These are phyloP conservation scores for Amblyornis subalaris DNA, from an alignment of 2,113 vertebrate genomes.

Conservation along the genomic window DNA sequence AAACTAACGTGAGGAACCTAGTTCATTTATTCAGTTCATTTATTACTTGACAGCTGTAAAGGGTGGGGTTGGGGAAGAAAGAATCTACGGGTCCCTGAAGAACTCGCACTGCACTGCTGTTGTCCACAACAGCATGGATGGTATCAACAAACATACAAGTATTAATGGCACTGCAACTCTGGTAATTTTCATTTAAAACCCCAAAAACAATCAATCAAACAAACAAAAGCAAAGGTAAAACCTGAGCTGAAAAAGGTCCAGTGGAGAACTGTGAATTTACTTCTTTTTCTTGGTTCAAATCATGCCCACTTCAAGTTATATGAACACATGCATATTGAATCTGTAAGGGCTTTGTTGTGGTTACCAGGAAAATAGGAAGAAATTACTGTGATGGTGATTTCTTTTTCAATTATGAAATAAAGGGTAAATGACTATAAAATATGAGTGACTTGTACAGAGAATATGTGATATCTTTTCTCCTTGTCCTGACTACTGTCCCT, in stretches of 20 bases:
- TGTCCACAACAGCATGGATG: neutral
- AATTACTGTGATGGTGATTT: neutral
- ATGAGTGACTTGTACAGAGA: neutral
- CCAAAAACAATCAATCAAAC: neutral
- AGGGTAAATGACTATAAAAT: neutral
- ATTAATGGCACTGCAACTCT: neutral
- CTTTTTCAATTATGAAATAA: neutral
- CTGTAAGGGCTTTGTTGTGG: neutral
- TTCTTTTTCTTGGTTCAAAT: neutral
- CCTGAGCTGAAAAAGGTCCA: neutral
- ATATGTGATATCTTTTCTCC: neutral
- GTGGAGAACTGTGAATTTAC: neutral
- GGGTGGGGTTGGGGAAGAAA: neutral
- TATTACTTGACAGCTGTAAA: neutral
- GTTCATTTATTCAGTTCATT: neutral
- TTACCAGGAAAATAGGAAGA: conserved; percentile 8
- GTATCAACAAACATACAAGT: neutral
- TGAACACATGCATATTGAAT: neutral
- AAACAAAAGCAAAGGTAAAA: neutral
- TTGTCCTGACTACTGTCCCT: neutral
- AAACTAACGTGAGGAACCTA: neutral
- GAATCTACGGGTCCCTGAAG: neutral
- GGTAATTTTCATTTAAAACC: neutral
- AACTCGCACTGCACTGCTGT: neutral
- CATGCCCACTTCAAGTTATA: neutral